These are phyloP conservation scores for Dolichopus griseipennis DNA, from an alignment of 2,888 invertebrate genomes.

Conservation along the genomic window DNA sequence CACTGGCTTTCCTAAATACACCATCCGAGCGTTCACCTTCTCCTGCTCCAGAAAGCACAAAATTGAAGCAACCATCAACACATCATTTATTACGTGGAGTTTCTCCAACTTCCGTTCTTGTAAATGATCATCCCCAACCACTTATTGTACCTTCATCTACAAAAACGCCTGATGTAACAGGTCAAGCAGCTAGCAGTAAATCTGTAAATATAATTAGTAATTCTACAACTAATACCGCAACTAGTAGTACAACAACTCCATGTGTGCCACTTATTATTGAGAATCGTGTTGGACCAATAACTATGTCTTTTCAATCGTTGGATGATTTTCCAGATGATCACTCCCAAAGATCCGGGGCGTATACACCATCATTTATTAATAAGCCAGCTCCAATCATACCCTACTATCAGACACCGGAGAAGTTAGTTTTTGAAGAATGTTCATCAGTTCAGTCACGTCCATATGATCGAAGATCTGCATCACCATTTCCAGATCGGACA, in stretches of 20 bases:
- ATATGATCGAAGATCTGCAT: slow-evolving; percentile 56
- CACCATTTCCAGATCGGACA: slow-evolving; percentile 57
- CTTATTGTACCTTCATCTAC: slow-evolving; percentile 23
- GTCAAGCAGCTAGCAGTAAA: slow-evolving; percentile 21
- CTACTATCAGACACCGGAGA: slow-evolving; percentile 60
- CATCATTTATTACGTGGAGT: slow-evolving; percentile 12
- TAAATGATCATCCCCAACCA: slow-evolving; percentile 17
- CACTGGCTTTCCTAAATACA: slow-evolving; percentile 40
- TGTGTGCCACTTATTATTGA: slow-evolving; percentile 38
- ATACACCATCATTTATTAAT: slow-evolving; percentile 63
- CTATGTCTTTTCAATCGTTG: slow-evolving; percentile 58
- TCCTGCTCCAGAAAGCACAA: slow-evolving; percentile 20
- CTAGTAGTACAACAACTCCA: slow-evolving; percentile 27
- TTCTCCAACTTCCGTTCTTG: slow-evolving; percentile 14
- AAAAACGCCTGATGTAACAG: slow-evolving; percentile 22
- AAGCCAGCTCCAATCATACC: slow-evolving; percentile 65
- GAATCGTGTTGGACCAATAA: slow-evolving; percentile 48
- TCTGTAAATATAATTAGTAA: slow-evolving; percentile 12
- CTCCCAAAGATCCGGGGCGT: slow-evolving; percentile 45
- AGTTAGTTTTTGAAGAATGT: slow-evolving; percentile 61
- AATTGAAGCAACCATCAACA: slow-evolving; percentile 15
- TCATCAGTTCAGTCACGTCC: slow-evolving; percentile 51
- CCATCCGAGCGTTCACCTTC: slow-evolving; percentile 26
- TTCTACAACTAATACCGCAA: slow-evolving; percentile 11
- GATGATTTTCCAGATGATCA: slow-evolving; percentile 43